Evolutionary conservation across 1,140 invertebrate species (phyloP), one percentile per base, ranked within the genome.

Genomic region (Plodia interpunctella): DNA sequence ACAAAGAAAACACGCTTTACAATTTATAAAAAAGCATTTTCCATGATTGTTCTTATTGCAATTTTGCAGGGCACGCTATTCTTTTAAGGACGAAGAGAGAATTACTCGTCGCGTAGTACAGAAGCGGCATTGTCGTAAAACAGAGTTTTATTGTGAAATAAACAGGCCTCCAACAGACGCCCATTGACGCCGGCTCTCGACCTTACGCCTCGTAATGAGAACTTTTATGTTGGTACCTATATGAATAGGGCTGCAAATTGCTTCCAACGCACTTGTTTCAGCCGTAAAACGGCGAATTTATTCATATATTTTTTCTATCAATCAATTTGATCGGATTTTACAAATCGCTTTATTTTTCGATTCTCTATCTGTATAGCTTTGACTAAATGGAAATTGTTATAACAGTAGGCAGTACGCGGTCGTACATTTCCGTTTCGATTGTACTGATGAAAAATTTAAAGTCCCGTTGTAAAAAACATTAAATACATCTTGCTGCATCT

Each of bases 111-210:
- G 19, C 51, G 51, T 53, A 53, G 19, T 57, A 44, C 49, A 57
- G 55, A 49, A 59, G 51, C 52, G 52, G 44, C 55, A 63, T 61
- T 70, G 57, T 76, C 70, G 71, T 79, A 74, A 76, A 76, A 73
- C 65, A 66, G 50, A 68, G 70, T 75, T 77, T 79, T 81, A 81
- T 77, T 76, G 76, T 70, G 65, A 68, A 66, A 73, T 81, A 78
- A 77, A 79, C 76, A 77, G 70, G 65, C 58, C 66, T 66, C 63
- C 61, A 60, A 60, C 60, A 78, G 74, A 75, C 74, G 68, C 50
- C 68, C 78, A 77, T 79, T 79, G 78, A 81, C 72, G 21, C 21
- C 21, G 44, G 51, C 49, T 28, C 55, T 57, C 72, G 68, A 68
- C 69, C 65, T 71, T 73, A 68, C 62, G 66, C 63, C 61, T 54